Evolutionary conservation across 2,113 vertebrate species (phyloP).

Genomic region (Amia ocellicauda): DNA sequence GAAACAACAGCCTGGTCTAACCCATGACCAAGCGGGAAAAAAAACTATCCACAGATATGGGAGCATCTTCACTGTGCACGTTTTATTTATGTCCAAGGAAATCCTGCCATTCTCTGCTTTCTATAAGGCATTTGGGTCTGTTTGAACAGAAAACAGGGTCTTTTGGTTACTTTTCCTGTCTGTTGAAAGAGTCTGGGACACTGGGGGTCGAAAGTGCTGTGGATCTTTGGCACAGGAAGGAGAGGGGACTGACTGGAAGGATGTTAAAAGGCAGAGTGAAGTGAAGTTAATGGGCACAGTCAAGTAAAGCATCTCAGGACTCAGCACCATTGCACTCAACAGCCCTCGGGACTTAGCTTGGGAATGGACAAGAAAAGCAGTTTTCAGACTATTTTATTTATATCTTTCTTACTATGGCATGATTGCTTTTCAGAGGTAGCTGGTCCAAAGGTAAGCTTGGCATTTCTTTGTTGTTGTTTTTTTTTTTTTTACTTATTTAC

Average conservation of each 20-base stretch:
- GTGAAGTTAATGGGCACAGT: neutral
- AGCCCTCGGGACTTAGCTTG: neutral
- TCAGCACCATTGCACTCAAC: neutral
- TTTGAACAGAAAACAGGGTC: slow-evolving; percentile 10
- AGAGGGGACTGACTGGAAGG: neutral
- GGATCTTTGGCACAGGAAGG: slow-evolving; percentile 4
- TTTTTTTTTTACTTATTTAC: neutral
- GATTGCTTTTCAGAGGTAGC: slow-evolving; percentile 20
- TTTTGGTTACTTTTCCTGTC: neutral
- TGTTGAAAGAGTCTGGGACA: slow-evolving; percentile 17
- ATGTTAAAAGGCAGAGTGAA: neutral
- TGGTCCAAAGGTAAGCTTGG: slow-evolving; percentile 16
- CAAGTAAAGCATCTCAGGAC: neutral
- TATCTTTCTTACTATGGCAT: neutral
- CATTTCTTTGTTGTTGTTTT: neutral
- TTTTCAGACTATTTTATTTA: slow-evolving; percentile 8
- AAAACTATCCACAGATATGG: neutral
- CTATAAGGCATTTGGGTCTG: neutral
- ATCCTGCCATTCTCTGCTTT: slow-evolving; percentile 52
- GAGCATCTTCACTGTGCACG: slow-evolving; percentile 26
- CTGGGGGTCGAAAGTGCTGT: neutral
- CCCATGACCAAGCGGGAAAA: too few species aligned
- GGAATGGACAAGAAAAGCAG: neutral
- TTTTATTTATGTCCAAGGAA: slow-evolving; percentile 53
- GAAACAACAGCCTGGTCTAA: too few species aligned